Conservation (phyloP, 1,140 invertebrate species). For the Chironomus striatipennis region DNA sequence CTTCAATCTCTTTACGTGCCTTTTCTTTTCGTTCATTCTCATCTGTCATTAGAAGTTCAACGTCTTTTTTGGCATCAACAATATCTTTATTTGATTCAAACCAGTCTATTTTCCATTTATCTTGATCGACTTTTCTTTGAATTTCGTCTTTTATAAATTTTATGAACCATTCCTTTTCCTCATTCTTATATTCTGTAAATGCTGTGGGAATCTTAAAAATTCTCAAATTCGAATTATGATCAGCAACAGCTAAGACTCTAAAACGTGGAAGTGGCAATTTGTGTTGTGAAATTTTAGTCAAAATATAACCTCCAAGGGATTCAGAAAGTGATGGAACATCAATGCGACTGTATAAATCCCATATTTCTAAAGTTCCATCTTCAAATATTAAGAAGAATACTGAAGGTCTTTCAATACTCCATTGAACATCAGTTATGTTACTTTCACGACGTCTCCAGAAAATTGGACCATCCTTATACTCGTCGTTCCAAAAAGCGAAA, state of each 20-base stretch:
- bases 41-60: constrained; percentile 32
- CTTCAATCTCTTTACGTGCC: constrained; percentile 23
- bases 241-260: constrained; percentile 47
- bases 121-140: constrained; percentile 33
- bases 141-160: constrained; percentile 28
- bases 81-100: constrained; percentile 37
- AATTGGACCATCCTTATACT: constrained; percentile 42
- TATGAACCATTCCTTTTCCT: constrained; percentile 31
- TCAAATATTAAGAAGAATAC: constrained; percentile 43
- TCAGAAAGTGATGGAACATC: constrained; percentile 42
- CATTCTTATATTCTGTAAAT: constrained; percentile 35
- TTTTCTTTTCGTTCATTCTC: constrained; percentile 35
- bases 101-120: constrained; percentile 36
- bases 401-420: constrained; percentile 43
- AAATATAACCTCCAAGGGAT: constrained; percentile 37
- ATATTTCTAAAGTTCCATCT: constrained; percentile 48
- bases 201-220: constrained; percentile 46
- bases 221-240: constrained; percentile 51
- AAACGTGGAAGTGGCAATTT: constrained; percentile 40
- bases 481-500: constrained; percentile 50
- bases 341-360: constrained; percentile 47
- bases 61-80: constrained; percentile 35
- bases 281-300: constrained; percentile 46
- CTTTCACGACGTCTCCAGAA: constrained; percentile 44
- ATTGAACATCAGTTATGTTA: constrained; percentile 45